These are phyloP conservation scores for Harpagoxenus sublaevis DNA, from an alignment of 2,888 invertebrate genomes.

Conservation along the genomic window DNA sequence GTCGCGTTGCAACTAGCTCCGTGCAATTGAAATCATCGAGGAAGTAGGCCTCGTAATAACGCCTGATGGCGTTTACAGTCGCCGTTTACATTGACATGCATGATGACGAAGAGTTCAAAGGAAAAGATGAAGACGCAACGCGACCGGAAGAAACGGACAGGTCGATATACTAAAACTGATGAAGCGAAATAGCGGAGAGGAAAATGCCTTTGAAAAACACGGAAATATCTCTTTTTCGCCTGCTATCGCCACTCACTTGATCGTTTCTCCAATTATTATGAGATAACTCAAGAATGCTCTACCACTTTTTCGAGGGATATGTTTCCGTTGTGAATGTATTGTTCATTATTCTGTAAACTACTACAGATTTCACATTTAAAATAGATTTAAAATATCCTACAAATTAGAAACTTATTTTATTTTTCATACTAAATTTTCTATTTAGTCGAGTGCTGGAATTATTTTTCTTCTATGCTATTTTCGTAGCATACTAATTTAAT, in stretches of 20 bases:
- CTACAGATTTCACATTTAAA: no score
- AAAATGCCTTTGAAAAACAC: not conserved
- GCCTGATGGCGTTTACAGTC: constrained; percentile 48
- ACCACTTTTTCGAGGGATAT: not conserved
- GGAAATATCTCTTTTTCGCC: not conserved
- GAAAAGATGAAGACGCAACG: constrained; percentile 13
- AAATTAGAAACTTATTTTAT: no score
- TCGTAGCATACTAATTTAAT: not conserved
- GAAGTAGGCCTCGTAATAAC: constrained; percentile 55
- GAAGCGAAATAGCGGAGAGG: not conserved
- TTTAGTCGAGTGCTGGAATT: not conserved
- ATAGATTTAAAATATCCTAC: no score
- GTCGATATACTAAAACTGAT: constrained; percentile 32
- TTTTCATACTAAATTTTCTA: no score
- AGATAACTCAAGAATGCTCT: not conserved
- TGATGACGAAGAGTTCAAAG: constrained; percentile 47
- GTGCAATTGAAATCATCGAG: constrained; percentile 25
- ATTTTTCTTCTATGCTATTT: not conserved
- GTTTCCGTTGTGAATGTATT: not conserved
- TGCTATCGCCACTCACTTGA: not conserved
- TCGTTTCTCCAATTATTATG: constrained; percentile 3
- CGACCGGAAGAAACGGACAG: constrained; percentile 25
- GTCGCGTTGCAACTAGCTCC: constrained; percentile 7
- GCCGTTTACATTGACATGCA: constrained; percentile 28
- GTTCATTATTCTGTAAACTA: not conserved